These are phyloP conservation scores for Pan paniscus DNA, from an alignment of 2,113 vertebrate genomes.

Conservation along the genomic window DNA sequence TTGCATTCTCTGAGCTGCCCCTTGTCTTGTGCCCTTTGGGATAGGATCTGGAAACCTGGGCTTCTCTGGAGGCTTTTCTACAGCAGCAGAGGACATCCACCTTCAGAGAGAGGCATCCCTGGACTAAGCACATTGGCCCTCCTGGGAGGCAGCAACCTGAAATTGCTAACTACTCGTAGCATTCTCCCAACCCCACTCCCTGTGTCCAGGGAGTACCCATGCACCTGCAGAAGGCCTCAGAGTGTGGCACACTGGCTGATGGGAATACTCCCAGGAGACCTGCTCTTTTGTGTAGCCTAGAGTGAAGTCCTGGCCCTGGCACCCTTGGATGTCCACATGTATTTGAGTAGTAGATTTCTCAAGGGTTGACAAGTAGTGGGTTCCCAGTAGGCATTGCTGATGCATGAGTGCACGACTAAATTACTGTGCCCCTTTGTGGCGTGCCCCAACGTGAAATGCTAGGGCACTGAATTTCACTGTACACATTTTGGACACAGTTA, in stretches of 20 bases:
- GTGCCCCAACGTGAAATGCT: background rate
- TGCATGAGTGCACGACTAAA: background rate
- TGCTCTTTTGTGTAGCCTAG: background rate
- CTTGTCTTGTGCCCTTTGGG: background rate
- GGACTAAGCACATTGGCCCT: background rate
- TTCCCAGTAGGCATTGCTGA: background rate
- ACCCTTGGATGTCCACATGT: background rate
- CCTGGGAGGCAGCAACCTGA: background rate
- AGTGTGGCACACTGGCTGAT: background rate
- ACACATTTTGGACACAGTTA: background rate
- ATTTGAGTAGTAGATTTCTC: background rate
- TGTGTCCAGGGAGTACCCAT: background rate
- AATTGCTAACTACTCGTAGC: background rate
- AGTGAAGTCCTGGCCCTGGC: background rate
- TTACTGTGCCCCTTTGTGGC: background rate
- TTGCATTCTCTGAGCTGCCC: background rate
- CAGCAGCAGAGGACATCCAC: background rate
- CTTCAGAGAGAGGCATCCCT: background rate
- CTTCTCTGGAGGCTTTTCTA: background rate
- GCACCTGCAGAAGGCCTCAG: background rate
- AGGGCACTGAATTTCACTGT: background rate
- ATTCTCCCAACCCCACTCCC: background rate
- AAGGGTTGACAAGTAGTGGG: background rate
- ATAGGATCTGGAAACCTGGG: background rate
- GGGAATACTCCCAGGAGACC: background rate